Base-by-base conservation (phyloP, 2,113 vertebrate species). In the Psittacula cyanocephala region DNA sequence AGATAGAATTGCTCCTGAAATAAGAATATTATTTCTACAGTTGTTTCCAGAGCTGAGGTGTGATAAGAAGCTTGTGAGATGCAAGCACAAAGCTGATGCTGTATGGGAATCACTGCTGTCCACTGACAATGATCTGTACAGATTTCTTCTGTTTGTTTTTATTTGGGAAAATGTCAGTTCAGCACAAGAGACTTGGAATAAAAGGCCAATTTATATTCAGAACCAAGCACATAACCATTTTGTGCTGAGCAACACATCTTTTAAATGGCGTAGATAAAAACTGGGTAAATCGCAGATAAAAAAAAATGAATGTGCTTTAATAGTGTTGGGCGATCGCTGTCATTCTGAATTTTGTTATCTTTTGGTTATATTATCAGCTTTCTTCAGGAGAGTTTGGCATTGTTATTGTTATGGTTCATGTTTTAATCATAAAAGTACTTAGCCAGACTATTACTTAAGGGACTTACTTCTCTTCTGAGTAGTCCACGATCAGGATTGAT, bases 281-380 rank as follows among this genome's bases (percentile, higher is more conserved):
- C 13, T 22, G 44, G 4, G 17, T 88, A 81, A 89, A 78, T 86
- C 64, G 41, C 8, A 57, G 55, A 64, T 57, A 55, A 81, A 78
- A 78, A 53, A 50, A 80, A 70, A 75, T 65, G 1, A 59, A 28
- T 68, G 17, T 44, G 6, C 27, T 92, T 37, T 91, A 57, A 41
- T 78, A 60, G 29, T 29, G 18, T 50, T 67, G 65, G 78, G 33
- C 0, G 0, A 27, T 83, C 0, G 0, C 44, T 80, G 47, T 82
- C 37, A 24, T 78, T 92, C 53, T 57, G 50, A 91, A 62, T 55
- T 81, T 55, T 41, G n/a, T 77, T 83, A 13, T 63, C 14, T 80
- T 87, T 50, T 44, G 33, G 8, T 93, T 89, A 35, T 9, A 11
- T 74, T 78, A 47, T 59, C 19, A 72, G 14, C 12, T 88, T 89